Conservation (phyloP, 2,113 vertebrate genomes). For the Euleptes europaea region DNA sequence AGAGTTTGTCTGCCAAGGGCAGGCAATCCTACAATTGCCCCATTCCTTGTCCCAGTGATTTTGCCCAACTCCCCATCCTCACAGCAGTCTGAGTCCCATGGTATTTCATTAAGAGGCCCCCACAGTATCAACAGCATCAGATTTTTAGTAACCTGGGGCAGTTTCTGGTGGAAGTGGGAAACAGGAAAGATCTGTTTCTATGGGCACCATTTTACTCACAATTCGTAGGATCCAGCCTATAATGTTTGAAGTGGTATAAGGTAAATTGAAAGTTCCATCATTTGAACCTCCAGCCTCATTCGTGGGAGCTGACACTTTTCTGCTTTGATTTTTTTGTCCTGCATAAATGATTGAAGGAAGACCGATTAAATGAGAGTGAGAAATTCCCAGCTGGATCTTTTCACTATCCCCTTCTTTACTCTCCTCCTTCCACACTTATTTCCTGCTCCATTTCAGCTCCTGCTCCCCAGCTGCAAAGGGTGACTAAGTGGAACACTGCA, state of each 20-base stretch:
- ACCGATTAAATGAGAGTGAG: neutral
- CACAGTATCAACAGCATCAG: too few species aligned
- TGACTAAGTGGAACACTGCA: neutral
- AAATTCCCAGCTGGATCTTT: neutral
- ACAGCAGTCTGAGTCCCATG: too few species aligned
- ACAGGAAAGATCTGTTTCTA: too few species aligned
- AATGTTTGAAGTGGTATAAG: neutral
- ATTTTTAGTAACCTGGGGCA: too few species aligned
- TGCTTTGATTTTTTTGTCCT: accelerated
- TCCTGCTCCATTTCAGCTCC: neutral
- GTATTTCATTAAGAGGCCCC: too few species aligned
- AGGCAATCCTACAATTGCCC: too few species aligned
- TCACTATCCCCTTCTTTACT: neutral
- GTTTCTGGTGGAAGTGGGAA: too few species aligned
- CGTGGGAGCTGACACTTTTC: neutral
- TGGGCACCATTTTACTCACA: too few species aligned
- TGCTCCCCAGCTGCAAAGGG: neutral
- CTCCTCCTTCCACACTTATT: neutral
- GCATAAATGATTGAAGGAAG: neutral
- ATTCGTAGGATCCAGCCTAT: neutral
- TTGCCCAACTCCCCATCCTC: too few species aligned
- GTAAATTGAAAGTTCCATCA: neutral
- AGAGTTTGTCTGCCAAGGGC: too few species aligned
- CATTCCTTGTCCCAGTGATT: too few species aligned
- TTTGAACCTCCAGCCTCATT: too few species aligned